Percentiles rank a stretch among this genome's conserved stretches.
phyloP scores from a whole-genome alignment of 35 echinoderm and acorn worm genomes.

The Nesometra sesokonis region DNA sequence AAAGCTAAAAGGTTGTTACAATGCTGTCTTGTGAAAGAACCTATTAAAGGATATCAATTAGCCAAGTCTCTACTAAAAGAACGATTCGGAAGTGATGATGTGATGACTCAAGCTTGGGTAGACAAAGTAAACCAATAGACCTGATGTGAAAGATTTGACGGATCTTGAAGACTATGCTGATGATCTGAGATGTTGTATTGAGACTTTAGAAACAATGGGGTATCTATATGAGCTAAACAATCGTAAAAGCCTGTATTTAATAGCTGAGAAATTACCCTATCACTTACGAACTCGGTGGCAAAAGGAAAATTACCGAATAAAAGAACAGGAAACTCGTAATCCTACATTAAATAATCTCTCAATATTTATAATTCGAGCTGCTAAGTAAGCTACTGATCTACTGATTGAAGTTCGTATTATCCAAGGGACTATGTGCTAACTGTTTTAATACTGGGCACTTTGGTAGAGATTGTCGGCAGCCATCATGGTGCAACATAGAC shows the following conservation, averaged over 20 bases:
- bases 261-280: neutral
- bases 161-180: conserved; percentile 17
- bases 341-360: conserved; percentile 9
- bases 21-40: conserved; percentile 31
- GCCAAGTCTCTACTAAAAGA: conserved; percentile 22
- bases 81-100: conserved; percentile 23
- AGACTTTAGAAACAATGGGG: conserved; percentile 17
- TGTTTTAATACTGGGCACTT: conserved; percentile 27
- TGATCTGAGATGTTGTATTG: conserved; percentile 5
- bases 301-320: neutral
- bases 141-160: neutral
- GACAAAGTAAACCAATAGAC: conserved; percentile 18
- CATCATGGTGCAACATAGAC: conserved; percentile 8
- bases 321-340: neutral
- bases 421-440: conserved; percentile 24
- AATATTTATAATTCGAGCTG: conserved; percentile 3
- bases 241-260: neutral
- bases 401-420: conserved; percentile 2
- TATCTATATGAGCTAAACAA: neutral
- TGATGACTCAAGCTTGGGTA: conserved; percentile 41
- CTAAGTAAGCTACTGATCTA: conserved; percentile 1
- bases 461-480: conserved; percentile 9
- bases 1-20: conserved; percentile 16
- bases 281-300: conserved; percentile 14
- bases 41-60: conserved; percentile 11